Evolutionary conservation across 2,113 vertebrate species (phyloP).

Genomic region (Saguinus imperator): DNA sequence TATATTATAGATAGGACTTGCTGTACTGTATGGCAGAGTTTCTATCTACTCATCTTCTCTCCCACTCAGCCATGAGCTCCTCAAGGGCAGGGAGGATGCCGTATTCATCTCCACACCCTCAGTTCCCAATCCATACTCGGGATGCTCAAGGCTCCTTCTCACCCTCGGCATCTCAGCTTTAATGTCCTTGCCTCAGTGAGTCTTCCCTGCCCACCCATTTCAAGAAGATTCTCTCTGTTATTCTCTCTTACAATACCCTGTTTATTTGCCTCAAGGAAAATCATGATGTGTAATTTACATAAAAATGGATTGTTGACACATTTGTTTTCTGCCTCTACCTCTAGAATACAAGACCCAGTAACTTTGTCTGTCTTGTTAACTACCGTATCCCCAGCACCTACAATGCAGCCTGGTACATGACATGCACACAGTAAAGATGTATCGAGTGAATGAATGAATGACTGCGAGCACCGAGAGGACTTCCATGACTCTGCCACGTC

Average conservation of each 20-base stretch:
- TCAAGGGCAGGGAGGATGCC: not conserved
- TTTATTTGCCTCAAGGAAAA: conserved; percentile 24
- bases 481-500: not conserved
- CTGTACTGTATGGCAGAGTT: not conserved
- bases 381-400: not conserved
- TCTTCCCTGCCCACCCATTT: not conserved
- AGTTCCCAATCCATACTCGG: fast-evolving
- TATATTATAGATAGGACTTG: fast-evolving
- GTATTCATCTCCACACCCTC: not conserved
- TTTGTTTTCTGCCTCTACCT: not conserved
- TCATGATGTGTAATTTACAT: not conserved
- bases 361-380: not conserved
- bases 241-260: not conserved
- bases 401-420: not conserved
- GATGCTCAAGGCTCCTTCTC: not conserved
- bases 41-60: fast-evolving
- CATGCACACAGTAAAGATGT: not conserved
- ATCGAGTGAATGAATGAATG: not conserved
- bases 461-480: too few species aligned
- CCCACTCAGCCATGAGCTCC: not conserved
- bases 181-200: too few species aligned
- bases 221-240: not conserved
- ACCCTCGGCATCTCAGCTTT: fast-evolving
- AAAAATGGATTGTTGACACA: not conserved
- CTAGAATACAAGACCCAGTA: not conserved